A percentile compares a stretch with the other conserved stretches of the same genome.
These are phyloP conservation scores for Drosophila repleta DNA, from an alignment of 1,140 invertebrate genomes.

Conservation along the genomic window DNA sequence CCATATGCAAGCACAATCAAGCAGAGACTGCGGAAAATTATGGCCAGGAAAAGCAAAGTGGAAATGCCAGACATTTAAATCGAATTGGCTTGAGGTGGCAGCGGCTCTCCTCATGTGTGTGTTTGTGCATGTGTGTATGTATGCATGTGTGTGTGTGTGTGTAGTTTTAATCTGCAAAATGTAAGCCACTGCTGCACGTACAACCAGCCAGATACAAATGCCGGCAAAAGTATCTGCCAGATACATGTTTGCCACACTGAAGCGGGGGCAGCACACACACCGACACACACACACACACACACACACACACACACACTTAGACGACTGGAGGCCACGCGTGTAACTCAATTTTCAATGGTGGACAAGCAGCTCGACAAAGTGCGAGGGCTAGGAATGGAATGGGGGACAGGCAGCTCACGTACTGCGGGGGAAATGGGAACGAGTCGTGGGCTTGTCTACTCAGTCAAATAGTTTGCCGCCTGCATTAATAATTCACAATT, in stretches of 20 bases:
- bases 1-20: constrained; percentile 25
- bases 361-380: constrained; percentile 40
- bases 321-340: constrained; percentile 60
- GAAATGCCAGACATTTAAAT: constrained; percentile 81
- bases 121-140: not conserved
- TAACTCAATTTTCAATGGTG: constrained; percentile 80
- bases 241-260: constrained; percentile 21
- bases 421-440: constrained; percentile 9
- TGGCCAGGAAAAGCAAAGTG: constrained; percentile 75
- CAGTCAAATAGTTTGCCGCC: constrained; percentile 78
- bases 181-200: constrained; percentile 51
- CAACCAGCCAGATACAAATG: constrained; percentile 37
- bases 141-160: constrained; percentile 12
- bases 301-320: constrained; percentile 24
- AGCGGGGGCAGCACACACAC: constrained; percentile 32
- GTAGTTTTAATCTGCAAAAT: constrained; percentile 72
- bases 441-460: constrained; percentile 74
- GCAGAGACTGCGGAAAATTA: constrained; percentile 50
- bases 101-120: not conserved
- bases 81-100: constrained; percentile 77
- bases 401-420: constrained; percentile 53
- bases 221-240: constrained; percentile 38
- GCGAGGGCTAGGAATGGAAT: not conserved
- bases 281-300: constrained; percentile 43
- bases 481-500: constrained; percentile 83